Conservation (phyloP, 2,113 vertebrate genomes). For the Bubo scandiacus region DNA sequence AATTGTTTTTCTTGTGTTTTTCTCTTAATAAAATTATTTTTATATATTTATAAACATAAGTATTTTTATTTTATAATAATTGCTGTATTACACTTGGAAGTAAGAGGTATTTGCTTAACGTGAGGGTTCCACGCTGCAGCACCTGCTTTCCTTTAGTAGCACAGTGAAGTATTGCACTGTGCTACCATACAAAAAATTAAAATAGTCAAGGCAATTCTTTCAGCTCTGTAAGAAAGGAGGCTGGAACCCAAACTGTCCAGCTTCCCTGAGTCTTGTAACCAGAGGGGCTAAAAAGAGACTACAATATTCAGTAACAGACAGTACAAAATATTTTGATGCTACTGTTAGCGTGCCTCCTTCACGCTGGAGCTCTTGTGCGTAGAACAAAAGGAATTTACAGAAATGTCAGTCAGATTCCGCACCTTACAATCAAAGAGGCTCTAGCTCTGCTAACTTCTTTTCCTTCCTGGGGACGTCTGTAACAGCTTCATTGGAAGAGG, state of each 20-base stretch:
- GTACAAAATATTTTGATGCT: background rate
- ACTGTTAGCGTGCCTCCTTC: background rate
- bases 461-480: background rate
- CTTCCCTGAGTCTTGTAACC: background rate
- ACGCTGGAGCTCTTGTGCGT: background rate
- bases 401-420: background rate
- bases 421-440: background rate
- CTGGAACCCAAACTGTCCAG: background rate
- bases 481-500: background rate
- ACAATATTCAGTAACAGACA: background rate
- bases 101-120: fast-evolving
- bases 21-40: background rate
- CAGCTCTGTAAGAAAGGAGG: background rate
- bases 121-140: background rate
- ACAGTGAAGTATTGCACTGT: background rate
- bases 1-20: background rate
- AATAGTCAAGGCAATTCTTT: background rate
- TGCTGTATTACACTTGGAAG: background rate
- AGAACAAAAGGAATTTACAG: background rate
- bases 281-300: background rate
- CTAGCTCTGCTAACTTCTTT: background rate
- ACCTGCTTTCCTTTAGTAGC: background rate
- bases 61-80: background rate
- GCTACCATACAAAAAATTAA: background rate
- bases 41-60: background rate